Percentiles rank a stretch among this genome's conserved stretches.
phyloP scores from a whole-genome alignment of 2,113 vertebrate species.

The Elachura formosa region DNA sequence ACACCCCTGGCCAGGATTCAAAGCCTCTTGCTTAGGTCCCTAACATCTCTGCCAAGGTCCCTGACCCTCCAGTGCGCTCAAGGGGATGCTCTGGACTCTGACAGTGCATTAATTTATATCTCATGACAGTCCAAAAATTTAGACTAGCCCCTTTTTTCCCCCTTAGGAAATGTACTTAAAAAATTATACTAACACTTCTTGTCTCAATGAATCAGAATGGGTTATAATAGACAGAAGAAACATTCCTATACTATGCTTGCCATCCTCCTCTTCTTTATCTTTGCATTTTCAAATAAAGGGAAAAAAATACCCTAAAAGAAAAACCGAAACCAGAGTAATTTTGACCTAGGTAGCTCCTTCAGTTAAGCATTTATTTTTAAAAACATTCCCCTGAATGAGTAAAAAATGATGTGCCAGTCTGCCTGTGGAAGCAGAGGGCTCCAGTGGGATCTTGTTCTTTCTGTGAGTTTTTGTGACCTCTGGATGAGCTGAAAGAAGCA shows the following conservation, averaged over 20 bases:
- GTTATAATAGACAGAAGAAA: neutral
- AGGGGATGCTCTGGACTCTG: too few relatives aligned
- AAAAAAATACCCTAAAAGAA: accelerated
- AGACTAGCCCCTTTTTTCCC: neutral
- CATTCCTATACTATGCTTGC: neutral
- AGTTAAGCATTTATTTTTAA: neutral
- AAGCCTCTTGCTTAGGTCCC: too few relatives aligned
- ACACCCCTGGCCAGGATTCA: too few relatives aligned
- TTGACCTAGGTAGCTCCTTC: neutral
- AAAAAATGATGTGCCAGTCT: neutral
- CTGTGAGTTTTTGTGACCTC: slow-evolving; percentile 44
- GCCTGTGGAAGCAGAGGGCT: neutral
- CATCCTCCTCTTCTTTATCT: neutral
- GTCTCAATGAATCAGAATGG: neutral
- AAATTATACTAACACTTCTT: neutral
- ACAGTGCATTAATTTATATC: neutral
- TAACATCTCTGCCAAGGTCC: too few relatives aligned
- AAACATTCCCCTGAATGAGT: neutral
- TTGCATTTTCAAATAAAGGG: neutral
- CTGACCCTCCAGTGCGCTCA: too few relatives aligned
- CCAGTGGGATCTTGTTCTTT: slow-evolving; percentile 40
- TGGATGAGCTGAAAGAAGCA: neutral
- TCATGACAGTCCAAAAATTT: neutral
- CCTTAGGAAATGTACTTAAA: neutral
- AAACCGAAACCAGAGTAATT: neutral